Base-by-base conservation (phyloP, 2,797 vertebrate species). In the Crocidura indochinensis region DNA sequence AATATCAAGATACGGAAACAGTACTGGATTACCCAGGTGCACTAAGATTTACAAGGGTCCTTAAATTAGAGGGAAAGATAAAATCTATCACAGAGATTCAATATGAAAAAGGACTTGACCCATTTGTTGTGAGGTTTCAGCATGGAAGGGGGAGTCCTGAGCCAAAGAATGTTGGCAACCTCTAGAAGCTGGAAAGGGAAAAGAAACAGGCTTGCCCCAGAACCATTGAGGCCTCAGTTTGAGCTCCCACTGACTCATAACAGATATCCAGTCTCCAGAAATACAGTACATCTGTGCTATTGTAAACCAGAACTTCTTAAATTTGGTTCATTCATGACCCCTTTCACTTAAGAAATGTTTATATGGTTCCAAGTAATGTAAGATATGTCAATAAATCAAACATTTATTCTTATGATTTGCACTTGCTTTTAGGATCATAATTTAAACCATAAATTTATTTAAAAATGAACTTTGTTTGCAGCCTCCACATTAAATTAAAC, bases 71-170 rank as follows among this genome's bases (percentile, higher is more conserved):
- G 56, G 26, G 65, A 53, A 26, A 80, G 27, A 38, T 5, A 46
- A 53, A 73, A 24, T 46, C 24, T 15, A 12, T n/a, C 22, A 38
- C 47, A 72, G 56, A 44, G 17, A 29, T 56, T 10, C 9, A 60
- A 0, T 5, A 0, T 44, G 65, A 74, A 56, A 56, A 53, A 53
- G 31, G 68, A 79, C n/a, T 27, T 11, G 14, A 2, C 0, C 38
- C 60, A 64, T 51, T 44, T 29, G 0, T 26, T 71, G 46, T 49
- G 90, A 73, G 6, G 69, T 92, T 86, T 92, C 68, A 78, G 74
- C n/a, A 29, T 49, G 26, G 44, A 73, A 14, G 22, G 31, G 72
- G 74, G n/a, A 15, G 56, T 38, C 31, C 65, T 8, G 10, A 26
- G 17, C 72, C 51, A 15, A 47, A 64, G 65, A 8, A 12, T 38